Conservation (phyloP, 2,888 invertebrate genomes). For the Brachypterus glaber region DNA sequence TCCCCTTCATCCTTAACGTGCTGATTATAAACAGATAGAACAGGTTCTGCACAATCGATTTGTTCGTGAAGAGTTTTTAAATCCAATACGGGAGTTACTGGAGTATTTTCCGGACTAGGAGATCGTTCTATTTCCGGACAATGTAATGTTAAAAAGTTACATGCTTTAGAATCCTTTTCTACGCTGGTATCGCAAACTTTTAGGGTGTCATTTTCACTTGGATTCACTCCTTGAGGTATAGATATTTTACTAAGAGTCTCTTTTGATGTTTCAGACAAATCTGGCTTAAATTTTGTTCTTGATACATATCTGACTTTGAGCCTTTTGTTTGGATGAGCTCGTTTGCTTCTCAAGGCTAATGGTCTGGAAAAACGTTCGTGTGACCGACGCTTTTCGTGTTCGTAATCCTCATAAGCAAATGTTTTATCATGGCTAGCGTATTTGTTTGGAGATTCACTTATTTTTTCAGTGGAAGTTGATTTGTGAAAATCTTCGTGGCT, state of each 20-base stretch:
- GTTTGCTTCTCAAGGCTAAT: constrained; percentile 48
- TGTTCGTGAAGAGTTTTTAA: constrained; percentile 50
- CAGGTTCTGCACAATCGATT: constrained; percentile 46
- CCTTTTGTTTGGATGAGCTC: constrained; percentile 29
- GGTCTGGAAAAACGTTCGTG: constrained; percentile 56
- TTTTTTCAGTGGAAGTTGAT: constrained; percentile 26
- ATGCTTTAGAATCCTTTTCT: no score
- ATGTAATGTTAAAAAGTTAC: constrained; percentile 29
- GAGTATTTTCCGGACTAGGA: constrained; percentile 34
- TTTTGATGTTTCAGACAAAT: constrained; percentile 19
- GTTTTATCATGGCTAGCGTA: constrained; percentile 26
- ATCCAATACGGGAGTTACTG: constrained; percentile 42
- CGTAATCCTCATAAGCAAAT: constrained; percentile 47
- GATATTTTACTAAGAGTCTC: constrained; percentile 15
- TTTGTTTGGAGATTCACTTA: constrained; percentile 31
- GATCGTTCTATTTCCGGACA: constrained; percentile 32
- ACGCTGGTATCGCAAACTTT: neutral
- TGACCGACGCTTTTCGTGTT: constrained; percentile 53
- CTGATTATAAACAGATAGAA: constrained; percentile 35
- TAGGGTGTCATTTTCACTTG: constrained; percentile 21
- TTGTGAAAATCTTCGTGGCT: constrained; percentile 53
- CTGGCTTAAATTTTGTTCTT: constrained; percentile 32
- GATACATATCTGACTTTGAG: constrained; percentile 23
- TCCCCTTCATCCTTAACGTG: constrained; percentile 34
- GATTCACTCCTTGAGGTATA: constrained; percentile 19